Evolutionary conservation across 2,888 invertebrate species (phyloP).

Genomic region (Lobophora halterata): DNA sequence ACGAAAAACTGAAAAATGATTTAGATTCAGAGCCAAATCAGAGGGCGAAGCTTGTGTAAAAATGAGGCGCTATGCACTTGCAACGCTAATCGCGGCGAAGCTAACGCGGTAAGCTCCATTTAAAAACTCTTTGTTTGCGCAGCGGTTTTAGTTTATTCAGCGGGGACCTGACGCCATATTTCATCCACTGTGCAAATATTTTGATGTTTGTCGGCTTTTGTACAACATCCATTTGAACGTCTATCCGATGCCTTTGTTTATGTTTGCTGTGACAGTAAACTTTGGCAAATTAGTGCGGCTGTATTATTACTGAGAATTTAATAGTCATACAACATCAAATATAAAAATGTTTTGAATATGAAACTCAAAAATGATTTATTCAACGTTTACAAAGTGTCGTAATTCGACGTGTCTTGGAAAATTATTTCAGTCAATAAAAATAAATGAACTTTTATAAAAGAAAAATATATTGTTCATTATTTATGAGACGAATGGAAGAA

Average conservation of each 20-base stretch:
- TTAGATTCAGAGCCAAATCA: constrained; percentile 1
- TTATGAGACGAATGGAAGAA: too few species aligned
- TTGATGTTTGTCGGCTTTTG: constrained; percentile 64
- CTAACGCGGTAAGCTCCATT: constrained; percentile 61
- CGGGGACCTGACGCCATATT: constrained; percentile 42
- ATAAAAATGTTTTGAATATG: too few species aligned
- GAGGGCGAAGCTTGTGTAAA: constrained; percentile 35
- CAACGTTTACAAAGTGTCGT: too few species aligned
- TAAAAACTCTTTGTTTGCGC: constrained; percentile 49
- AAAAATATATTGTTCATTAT: too few species aligned
- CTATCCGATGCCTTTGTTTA: constrained; percentile 48
- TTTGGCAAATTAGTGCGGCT: constrained; percentile 40
- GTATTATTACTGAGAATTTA: constrained; percentile 24
- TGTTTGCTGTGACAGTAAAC: constrained; percentile 32
- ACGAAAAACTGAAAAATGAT: background rate
- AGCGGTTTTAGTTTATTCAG: constrained; percentile 21
- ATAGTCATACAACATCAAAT: too few species aligned
- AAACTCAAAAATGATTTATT: too few species aligned
- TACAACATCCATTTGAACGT: constrained; percentile 42
- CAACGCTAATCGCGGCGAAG: constrained; percentile 63
- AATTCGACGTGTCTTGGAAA: too few species aligned
- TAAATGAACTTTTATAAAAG: too few species aligned
- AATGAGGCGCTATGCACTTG: constrained; percentile 59
- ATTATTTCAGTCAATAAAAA: too few species aligned
- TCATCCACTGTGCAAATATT: constrained; percentile 74